Conservation (phyloP, 2,888 invertebrate species). For the Hypolimnas misippus region DNA sequence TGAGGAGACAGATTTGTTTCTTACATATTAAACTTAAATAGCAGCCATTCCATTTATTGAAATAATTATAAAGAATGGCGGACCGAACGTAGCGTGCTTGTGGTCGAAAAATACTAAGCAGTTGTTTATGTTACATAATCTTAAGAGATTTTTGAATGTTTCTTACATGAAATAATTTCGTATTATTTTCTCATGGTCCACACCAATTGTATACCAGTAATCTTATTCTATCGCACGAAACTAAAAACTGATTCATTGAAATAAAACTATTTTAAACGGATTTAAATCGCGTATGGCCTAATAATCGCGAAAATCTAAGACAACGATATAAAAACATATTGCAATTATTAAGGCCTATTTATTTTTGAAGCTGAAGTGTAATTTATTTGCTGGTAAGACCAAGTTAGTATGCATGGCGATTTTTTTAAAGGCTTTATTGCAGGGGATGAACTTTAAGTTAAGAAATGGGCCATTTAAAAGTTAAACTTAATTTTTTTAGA, state of each 20-base stretch:
- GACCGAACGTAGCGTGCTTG: slow-evolving; percentile 18
- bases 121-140: neutral
- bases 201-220: slow-evolving; percentile 30
- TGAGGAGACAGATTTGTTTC: slow-evolving; percentile 53
- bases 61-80: slow-evolving; percentile 43
- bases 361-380: slow-evolving; percentile 39
- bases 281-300: no score
- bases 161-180: slow-evolving; percentile 14
- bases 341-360: slow-evolving; percentile 44
- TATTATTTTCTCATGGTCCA: slow-evolving; percentile 33
- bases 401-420: slow-evolving; percentile 35
- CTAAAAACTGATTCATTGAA: slow-evolving; percentile 34
- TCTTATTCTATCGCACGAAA: slow-evolving; percentile 37
- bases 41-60: slow-evolving; percentile 61
- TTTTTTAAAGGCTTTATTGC: no score
- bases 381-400: slow-evolving; percentile 26
- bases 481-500: no score
- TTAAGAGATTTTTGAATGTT: neutral
- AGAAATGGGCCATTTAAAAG: no score
- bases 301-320: no score
- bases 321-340: no score
- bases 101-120: slow-evolving; percentile 22
- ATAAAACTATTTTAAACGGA: no score
- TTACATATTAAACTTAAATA: slow-evolving; percentile 59
- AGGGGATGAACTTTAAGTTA: no score